A percentile compares a stretch with the other conserved stretches of the same genome.
These are phyloP conservation scores for Chinchilla lanigera DNA, from an alignment of 2,113 vertebrate species.

Conservation along the genomic window DNA sequence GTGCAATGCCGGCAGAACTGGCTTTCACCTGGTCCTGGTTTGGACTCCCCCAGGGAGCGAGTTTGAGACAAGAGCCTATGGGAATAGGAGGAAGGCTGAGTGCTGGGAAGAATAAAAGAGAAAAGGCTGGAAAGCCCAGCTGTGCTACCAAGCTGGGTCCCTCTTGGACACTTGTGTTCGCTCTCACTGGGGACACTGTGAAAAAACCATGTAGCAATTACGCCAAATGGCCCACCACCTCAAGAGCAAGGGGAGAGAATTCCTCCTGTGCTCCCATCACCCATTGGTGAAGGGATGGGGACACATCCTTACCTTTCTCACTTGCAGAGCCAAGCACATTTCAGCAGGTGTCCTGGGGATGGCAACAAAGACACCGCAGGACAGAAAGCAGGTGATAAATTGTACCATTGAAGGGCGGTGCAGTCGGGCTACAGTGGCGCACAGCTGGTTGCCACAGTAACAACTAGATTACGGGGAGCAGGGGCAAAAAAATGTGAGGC, in stretches of 20 bases:
- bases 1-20: background rate
- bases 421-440: background rate
- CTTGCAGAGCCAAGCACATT: background rate
- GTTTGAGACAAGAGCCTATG: background rate
- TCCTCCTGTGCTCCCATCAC: background rate
- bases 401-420: background rate
- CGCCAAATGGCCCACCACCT: background rate
- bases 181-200: background rate
- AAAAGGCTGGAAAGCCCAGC: background rate
- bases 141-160: background rate
- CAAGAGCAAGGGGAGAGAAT: background rate
- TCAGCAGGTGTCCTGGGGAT: background rate
- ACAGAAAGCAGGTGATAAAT: background rate
- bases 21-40: background rate
- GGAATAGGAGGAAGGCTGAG: background rate
- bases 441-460: conserved; percentile 51
- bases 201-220: background rate
- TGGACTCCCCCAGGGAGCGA: background rate
- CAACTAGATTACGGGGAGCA: background rate
- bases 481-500: background rate
- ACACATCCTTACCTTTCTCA: background rate
- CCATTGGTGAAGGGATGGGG: background rate
- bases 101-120: background rate
- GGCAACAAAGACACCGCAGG: background rate
- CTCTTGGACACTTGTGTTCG: background rate